These are phyloP conservation scores for Anguilla marmorata DNA, from an alignment of 2,797 vertebrate genomes.

Conservation along the genomic window DNA sequence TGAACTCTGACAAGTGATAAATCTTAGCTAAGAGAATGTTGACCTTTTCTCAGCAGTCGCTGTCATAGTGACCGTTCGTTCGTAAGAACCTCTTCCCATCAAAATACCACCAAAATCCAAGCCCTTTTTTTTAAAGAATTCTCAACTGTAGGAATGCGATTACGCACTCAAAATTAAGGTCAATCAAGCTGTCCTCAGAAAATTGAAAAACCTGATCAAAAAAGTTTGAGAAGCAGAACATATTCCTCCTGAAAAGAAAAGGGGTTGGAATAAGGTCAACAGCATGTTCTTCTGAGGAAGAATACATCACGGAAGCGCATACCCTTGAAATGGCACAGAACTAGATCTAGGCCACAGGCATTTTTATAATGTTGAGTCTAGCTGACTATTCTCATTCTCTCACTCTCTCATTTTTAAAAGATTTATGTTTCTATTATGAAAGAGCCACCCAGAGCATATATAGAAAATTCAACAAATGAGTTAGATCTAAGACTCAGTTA, in stretches of 20 bases:
- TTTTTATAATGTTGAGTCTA: neutral
- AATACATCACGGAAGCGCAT: neutral
- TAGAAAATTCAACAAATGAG: neutral
- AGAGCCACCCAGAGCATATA: neutral
- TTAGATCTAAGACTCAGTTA: neutral
- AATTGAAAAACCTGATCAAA: neutral
- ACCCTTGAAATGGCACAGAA: neutral
- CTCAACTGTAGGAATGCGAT: conserved; percentile 1
- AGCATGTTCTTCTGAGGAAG: neutral
- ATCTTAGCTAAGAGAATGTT: neutral
- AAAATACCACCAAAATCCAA: neutral
- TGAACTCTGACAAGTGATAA: neutral
- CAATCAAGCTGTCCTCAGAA: neutral
- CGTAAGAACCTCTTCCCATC: neutral
- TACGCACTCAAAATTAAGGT: neutral
- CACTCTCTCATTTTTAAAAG: neutral
- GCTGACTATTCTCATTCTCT: neutral
- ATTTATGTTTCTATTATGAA: neutral
- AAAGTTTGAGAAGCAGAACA: neutral
- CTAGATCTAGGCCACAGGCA: neutral
- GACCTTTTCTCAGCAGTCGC: neutral
- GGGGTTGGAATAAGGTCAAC: neutral
- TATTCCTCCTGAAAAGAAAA: neutral
- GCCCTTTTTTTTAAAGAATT: neutral
- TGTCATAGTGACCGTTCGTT: neutral